These are phyloP conservation scores for Cryptus viduatorius DNA, from an alignment of 2,888 invertebrate genomes.

Conservation along the genomic window DNA sequence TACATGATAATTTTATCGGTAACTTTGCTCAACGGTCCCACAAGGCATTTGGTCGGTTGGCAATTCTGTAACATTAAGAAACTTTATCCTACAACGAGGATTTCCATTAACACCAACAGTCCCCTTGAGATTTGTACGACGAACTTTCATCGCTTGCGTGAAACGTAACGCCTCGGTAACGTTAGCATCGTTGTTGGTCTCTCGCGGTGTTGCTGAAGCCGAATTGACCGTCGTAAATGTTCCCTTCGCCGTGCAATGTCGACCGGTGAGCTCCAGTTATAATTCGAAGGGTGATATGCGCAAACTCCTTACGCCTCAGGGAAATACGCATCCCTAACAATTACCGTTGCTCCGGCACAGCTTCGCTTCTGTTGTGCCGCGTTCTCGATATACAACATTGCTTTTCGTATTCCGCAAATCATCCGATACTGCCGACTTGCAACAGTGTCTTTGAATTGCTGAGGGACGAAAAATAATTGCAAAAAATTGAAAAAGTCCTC, in stretches of 20 bases:
- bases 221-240: slow-evolving; percentile 49
- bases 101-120: slow-evolving; percentile 40
- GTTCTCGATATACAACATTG: slow-evolving; percentile 38
- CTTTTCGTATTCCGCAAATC: slow-evolving; percentile 22
- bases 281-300: slow-evolving; percentile 42
- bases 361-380: slow-evolving; percentile 48
- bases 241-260: slow-evolving; percentile 35
- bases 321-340: slow-evolving; percentile 59
- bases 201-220: slow-evolving; percentile 10
- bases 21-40: slow-evolving; percentile 15
- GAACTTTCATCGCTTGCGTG: slow-evolving; percentile 46
- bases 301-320: slow-evolving; percentile 53
- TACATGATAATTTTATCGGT: slow-evolving; percentile 17
- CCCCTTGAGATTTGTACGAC: slow-evolving; percentile 37
- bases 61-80: slow-evolving; percentile 24
- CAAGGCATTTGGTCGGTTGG: background rate
- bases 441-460: slow-evolving; percentile 9
- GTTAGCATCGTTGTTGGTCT: slow-evolving; percentile 32
- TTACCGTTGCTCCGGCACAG: slow-evolving; percentile 63
- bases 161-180: slow-evolving; percentile 41
- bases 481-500: background rate
- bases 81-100: slow-evolving; percentile 18
- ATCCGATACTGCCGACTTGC: background rate
- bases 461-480: background rate
- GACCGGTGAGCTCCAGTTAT: slow-evolving; percentile 42